Evolutionary conservation across 2,888 invertebrate genomes (phyloP), one percentile per base, ranked within the genome.

Genomic region (Andrena hattorfiana): DNA sequence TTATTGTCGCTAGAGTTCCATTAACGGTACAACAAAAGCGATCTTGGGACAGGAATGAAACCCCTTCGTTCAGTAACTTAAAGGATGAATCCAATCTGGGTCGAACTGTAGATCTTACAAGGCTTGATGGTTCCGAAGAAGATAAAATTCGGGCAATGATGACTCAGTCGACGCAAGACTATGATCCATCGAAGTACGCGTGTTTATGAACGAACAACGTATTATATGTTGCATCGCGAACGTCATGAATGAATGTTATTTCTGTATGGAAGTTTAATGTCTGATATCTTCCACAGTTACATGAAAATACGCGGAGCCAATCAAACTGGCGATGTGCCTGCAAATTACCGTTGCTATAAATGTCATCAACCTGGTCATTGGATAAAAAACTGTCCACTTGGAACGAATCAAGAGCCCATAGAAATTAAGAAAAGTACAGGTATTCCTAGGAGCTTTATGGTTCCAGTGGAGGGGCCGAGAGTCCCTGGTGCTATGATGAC

Each of bases 111-210:
- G 98, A 99, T 95, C 95, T 99, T 88, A 97, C 97, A 60, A 97
- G 96, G 94, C 96, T 98, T 95, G 98, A 98, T 95, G 98, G 98
- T 85, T 97, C 98, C 70, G 99, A 99, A 95, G 98, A 98, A 93
- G 99, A 99, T 93, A 99, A 99, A 95, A 99, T 99, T 91, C 97
- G 97, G 94, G 98, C 98, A 84, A 99, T 99, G 98, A 99, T 99
- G 96, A 96, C 97, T 85, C 99, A 99, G 94, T 99, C 99, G 42
- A 99, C 99, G 48, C 97, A 97, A 94, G 99, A 99, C 93, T 99
- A 99, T 95, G 98, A 99, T 94, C 98, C 99, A 85, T 97, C 98
- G 94, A 98, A 98, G 98, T 99, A 98, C 97, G 97, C 98, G 72
- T 60, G 60, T 63, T 68, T 54, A 32, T 32, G 26, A 72, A 51